phyloP scores from a whole-genome alignment of 2,113 vertebrate genomes.

The Vidua macroura region DNA sequence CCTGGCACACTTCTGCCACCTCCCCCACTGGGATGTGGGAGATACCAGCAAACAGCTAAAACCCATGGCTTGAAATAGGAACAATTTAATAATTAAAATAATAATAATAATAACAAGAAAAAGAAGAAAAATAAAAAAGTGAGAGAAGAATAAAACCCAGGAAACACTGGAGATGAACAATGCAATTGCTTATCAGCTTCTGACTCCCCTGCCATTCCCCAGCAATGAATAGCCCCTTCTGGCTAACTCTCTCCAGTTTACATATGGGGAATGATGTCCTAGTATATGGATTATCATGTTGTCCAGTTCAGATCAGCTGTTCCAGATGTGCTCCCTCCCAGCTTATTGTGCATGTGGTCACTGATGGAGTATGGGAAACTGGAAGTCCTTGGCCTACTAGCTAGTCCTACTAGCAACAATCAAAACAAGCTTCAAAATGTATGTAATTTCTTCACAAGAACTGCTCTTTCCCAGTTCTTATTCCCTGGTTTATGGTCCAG shows the following conservation, averaged over 20 bases:
- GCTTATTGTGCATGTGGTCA: not conserved
- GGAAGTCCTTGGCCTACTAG: not conserved
- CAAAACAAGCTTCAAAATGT: not conserved
- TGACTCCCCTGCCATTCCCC: not conserved
- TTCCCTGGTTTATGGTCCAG: not conserved
- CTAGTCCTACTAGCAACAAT: not conserved
- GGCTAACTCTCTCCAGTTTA: not conserved
- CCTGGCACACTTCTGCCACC: fast-evolving
- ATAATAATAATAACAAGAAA: no score
- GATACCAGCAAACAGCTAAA: not conserved
- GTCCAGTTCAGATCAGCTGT: not conserved
- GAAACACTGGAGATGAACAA: not conserved
- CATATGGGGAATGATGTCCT: no score
- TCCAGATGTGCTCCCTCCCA: not conserved
- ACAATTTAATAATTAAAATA: not conserved
- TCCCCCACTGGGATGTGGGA: not conserved
- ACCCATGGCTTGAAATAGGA: not conserved
- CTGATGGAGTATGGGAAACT: not conserved
- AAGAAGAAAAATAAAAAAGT: no score
- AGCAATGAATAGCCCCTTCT: not conserved
- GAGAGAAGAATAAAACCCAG: not conserved
- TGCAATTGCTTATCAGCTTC: not conserved
- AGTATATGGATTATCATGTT: not conserved
- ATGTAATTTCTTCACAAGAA: not conserved
- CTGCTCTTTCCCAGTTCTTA: not conserved